Base-by-base conservation (phyloP, 1,140 invertebrate species). In the Mamestra configurata region DNA sequence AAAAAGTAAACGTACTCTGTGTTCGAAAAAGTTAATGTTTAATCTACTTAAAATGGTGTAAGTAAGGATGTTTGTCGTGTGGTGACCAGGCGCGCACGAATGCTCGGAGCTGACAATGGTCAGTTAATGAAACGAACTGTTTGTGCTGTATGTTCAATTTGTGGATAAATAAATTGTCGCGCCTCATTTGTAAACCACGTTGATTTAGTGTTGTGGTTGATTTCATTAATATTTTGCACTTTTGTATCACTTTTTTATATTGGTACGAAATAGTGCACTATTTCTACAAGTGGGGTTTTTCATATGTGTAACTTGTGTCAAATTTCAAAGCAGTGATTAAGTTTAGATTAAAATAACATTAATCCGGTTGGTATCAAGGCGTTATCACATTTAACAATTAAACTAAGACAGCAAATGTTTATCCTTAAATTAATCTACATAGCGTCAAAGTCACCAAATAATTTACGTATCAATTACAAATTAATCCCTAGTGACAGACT, bases 11-110 rank as follows among this genome's bases (percentile, higher is more conserved):
- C 64, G 64, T 40, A 31, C 40, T n/a, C n/a, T 49, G 5, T 46
- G 53, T 20, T 43, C 8, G 37, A 35, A 24, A 18, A 75, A 85
- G 66, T 80, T 81, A 51, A 72, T 70, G 61, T 81, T 83, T 84
- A 84, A 84, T 85, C 84, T 82, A 66, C 83, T 86, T 80, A 80
- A 68, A 49, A 70, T 68, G 35, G 73, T 31, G 35, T 79, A 20
- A 22, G 59, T 49, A 71, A 64, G 75, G 61, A 73, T 81, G 68
- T 78, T 70, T 70, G 79, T 77, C 59, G 76, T 78, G 80, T 40
- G 55, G 35, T 73, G 13, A 22, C 43, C 15, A 10, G 22, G 4
- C 18, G 8, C 15, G 66, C 66, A 20, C 15, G 71, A 4, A n/a
- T 6, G 24, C 31, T 22, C 31, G 20, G 15, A 11, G n/a, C 31